Base-by-base conservation (phyloP, 1,140 invertebrate species). In the Brachionus manjavacas region DNA sequence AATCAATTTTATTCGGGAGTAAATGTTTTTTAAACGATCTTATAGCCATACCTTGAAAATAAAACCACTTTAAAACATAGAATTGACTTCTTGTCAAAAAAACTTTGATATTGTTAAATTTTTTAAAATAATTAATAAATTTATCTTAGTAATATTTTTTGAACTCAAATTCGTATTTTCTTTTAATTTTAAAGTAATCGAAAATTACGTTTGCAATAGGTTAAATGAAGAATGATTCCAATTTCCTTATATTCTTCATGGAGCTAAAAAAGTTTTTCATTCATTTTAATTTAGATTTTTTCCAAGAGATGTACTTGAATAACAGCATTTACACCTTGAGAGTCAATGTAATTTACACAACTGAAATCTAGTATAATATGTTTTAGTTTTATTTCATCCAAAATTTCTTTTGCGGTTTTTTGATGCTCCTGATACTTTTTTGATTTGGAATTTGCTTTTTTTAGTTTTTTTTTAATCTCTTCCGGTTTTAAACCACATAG, bases 321-420 rank as follows among this genome's bases (percentile, higher is more conserved):
- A 35, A 84, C 31, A 20, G 64, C 60, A 41, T 74, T 84, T 9
- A 84, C 81, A 35, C 81, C 81, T 41, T 52, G 41, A 28, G 81
- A 84, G 12, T 84, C 81, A 52, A 84, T 84, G 9, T 70, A 84
- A 55, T 84, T 84, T 7, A 84, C 66, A 43, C 60, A 68, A 55
- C 81, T 84, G 25, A 68, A 84, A 74, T 84, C 81, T 16, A 84
- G 20, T 16, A 84, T 84, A 31, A 84, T 68, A 20, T 84, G 14
- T 35, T 84, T 84, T 7, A 64, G 11, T 41, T 60, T 60, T 12
- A 60, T 60, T 60, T 23, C 25, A 25, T 76, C 25, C 11, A 49
- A 20, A 31, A 76, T 76, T 14, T 76, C 41, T 0, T 76, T 49
- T 1, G 39, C 41, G 14, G 41, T 76, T 11, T 49, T 76, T 2